Base-by-base conservation (phyloP, 2,888 invertebrate genomes). In the Trichopoda pennipes region DNA sequence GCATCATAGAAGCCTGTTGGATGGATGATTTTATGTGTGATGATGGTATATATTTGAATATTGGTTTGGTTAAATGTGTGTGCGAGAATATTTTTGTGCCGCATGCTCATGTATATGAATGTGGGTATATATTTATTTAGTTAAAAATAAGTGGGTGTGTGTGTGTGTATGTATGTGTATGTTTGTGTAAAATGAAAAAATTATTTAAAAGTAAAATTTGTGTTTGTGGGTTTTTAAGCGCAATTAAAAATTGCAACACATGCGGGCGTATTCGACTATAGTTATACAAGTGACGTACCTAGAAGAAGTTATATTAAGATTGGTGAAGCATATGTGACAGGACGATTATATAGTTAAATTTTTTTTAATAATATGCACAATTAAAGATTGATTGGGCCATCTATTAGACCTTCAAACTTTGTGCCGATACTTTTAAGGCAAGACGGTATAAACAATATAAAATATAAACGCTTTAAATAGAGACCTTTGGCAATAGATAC, bases 171-270 rank as follows among this genome's bases (percentile, higher is more conserved):
- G 32, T 58, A 7, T 66, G 0, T 35, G 38, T 56, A 63, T 61
- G 21, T 51, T 17, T 38, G 14, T 58, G 49, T 21, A 64, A 77
- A 81, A 81, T 51, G 56, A 47, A 35, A 74, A 19, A 10, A 66
- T 44, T 68, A 51, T 58, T 72, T 44, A 21, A 58, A 72, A 80
- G 60, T 75, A 77, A 74, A 74, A 75, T 80, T 60, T 80, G 87
- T 84, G 76, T 61, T 76, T 56, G 63, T 70, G 63, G 89, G 87
- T 85, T 87, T 87, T 87, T 85, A 85, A 85, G 84, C 86, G 86
- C 88, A 89, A 88, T 88, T 89, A 88, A 88, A 78, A 86, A 84
- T 76, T 86, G 84, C 87, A 88, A 85, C 89, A 88, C 60, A 87
- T 88, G 88, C 86, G 87, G 86, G 86, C 81, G 56, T 64, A 73